A percentile compares a stretch with the other conserved stretches of the same genome.
Conservation (phyloP, 2,797 vertebrate species). For the Gambusia yucatana region DNA sequence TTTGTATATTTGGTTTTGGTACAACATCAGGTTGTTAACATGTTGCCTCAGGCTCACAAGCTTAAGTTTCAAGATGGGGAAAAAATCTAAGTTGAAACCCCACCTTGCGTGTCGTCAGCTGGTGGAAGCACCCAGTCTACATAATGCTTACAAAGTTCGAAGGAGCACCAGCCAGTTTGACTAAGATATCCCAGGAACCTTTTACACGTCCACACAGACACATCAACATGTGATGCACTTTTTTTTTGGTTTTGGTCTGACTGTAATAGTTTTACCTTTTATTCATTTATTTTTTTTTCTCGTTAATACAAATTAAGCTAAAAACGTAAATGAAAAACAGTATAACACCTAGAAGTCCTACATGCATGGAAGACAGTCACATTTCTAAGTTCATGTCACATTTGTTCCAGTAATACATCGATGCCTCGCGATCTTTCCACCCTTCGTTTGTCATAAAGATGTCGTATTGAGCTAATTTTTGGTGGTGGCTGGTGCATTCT, state of each 20-base stretch:
- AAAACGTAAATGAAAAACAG: constrained; percentile 78
- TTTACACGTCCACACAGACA: constrained; percentile 74
- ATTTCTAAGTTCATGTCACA: constrained; percentile 77
- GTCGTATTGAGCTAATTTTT: constrained; percentile 79
- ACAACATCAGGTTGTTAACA: constrained; percentile 78
- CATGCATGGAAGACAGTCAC: constrained; percentile 87
- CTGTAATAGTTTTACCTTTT: constrained; percentile 81
- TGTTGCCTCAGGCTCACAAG: constrained; percentile 69
- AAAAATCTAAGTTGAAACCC: constrained; percentile 58
- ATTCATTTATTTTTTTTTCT: constrained; percentile 53
- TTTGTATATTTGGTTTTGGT: constrained; percentile 84
- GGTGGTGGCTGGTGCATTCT: constrained; percentile 85
- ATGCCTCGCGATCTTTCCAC: constrained; percentile 65
- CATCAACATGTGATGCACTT: constrained; percentile 75
- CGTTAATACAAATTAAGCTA: constrained; percentile 71
- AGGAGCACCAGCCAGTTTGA: constrained; percentile 65
- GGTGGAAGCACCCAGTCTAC: constrained; percentile 70
- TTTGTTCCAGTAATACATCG: constrained; percentile 75
- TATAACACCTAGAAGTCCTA: constrained; percentile 81
- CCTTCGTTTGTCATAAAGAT: constrained; percentile 60
- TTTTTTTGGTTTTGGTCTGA: constrained; percentile 87
- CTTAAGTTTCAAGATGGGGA: constrained; percentile 62
- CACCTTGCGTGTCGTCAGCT: constrained; percentile 60
- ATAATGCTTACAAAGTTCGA: constrained; percentile 64
- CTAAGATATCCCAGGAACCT: constrained; percentile 71